Percentiles rank a stretch among this genome's conserved stretches.
Conservation (phyloP, 2,888 invertebrate species). For the Drosophila hamatofila region DNA sequence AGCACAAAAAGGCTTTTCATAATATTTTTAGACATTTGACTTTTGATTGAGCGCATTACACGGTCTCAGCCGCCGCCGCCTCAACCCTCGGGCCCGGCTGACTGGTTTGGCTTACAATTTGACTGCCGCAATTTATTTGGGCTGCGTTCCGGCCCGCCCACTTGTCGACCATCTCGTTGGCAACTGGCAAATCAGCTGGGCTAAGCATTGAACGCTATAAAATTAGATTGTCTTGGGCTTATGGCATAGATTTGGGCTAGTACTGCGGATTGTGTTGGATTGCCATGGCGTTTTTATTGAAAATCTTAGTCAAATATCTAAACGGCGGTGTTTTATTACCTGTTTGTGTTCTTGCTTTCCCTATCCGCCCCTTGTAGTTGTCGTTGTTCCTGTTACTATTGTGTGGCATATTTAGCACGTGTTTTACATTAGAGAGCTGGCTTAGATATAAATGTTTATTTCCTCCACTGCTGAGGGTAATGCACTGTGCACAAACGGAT, state of each 20-base stretch:
- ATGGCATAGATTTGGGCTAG: constrained; percentile 61
- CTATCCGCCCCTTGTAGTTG: background rate
- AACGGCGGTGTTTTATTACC: constrained; percentile 78
- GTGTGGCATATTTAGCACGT: constrained; percentile 59
- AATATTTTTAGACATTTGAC: constrained; percentile 81
- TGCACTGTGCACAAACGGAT: constrained; percentile 1
- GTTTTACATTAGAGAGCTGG: constrained; percentile 62
- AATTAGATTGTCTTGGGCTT: constrained; percentile 79
- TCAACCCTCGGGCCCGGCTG: background rate
- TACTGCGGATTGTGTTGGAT: constrained; percentile 36
- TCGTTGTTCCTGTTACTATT: constrained; percentile 8
- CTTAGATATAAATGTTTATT: constrained; percentile 35
- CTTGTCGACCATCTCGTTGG: constrained; percentile 12
- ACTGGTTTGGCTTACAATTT: constrained; percentile 65
- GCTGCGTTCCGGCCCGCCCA: background rate
- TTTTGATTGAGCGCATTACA: constrained; percentile 81
- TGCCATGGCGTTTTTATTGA: constrained; percentile 70
- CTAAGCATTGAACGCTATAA: constrained; percentile 62
- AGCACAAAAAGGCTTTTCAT: constrained; percentile 75
- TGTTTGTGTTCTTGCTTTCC: constrained; percentile 48
- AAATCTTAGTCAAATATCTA: constrained; percentile 79
- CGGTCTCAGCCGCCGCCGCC: constrained; percentile 30
- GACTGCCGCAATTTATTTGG: constrained; percentile 76
- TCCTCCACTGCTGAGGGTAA: constrained; percentile 4
- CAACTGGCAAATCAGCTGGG: constrained; percentile 48